phyloP scores from a whole-genome alignment of 2,113 vertebrate genomes.

The Tachysurus fulvidraco region DNA sequence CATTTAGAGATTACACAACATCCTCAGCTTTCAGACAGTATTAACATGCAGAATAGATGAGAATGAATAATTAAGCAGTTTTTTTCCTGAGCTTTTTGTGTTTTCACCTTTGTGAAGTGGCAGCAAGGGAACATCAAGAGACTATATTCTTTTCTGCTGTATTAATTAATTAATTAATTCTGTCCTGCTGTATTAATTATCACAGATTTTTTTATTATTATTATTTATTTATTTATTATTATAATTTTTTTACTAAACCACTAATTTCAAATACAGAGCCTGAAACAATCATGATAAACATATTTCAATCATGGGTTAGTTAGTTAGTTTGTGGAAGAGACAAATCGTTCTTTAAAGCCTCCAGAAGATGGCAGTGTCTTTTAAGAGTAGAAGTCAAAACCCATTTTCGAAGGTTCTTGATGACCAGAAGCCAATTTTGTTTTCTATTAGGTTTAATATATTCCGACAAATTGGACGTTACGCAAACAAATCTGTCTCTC shows the following conservation, averaged over 20 bases:
- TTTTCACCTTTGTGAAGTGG: conserved; percentile 33
- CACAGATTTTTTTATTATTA: too few species aligned
- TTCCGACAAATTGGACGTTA: not conserved
- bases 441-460: conserved; percentile 15
- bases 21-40: conserved; percentile 5
- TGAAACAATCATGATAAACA: not conserved
- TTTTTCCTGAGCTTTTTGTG: conserved; percentile 39
- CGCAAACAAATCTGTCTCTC: conserved; percentile 13
- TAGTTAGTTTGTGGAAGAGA: not conserved
- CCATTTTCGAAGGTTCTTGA: not conserved
- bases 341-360: not conserved
- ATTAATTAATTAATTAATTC: conserved; percentile 28
- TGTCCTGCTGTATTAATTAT: conserved; percentile 32
- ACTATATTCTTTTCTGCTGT: conserved; percentile 3
- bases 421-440: not conserved
- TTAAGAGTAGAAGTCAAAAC: conserved; percentile 6
- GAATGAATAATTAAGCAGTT: conserved; percentile 59
- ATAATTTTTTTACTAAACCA: not conserved
- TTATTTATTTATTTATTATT: too few species aligned
- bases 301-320: not conserved
- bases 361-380: conserved; percentile 62
- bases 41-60: conserved; percentile 50
- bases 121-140: conserved; percentile 16
- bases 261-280: not conserved
- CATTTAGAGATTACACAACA: conserved; percentile 41